phyloP scores from a whole-genome alignment of 2,797 vertebrate genomes.

The Amblyraja radiata region DNA sequence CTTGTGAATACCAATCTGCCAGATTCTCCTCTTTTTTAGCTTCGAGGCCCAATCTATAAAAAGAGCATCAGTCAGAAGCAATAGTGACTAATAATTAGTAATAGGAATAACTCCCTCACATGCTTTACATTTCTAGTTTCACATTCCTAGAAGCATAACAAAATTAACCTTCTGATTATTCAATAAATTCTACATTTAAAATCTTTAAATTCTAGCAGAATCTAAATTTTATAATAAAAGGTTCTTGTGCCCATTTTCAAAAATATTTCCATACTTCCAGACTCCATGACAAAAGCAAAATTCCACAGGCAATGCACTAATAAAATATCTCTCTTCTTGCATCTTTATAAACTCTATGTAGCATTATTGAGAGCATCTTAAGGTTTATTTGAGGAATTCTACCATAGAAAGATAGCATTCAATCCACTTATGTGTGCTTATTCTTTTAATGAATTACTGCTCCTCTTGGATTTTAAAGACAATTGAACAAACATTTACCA shows the following conservation, averaged over 20 bases:
- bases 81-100: not conserved
- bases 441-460: not conserved
- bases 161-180: not conserved
- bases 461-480: not conserved
- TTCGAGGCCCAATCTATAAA: conserved; percentile 80
- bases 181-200: no score
- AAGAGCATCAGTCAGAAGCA: conserved; percentile 8
- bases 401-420: not conserved
- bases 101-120: not conserved
- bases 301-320: not conserved
- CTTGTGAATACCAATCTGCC: conserved; percentile 95
- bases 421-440: not conserved
- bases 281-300: not conserved
- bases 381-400: not conserved
- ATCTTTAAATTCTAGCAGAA: not conserved
- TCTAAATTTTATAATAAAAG: not conserved
- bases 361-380: not conserved
- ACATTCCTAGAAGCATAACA: not conserved
- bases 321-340: not conserved
- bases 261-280: not conserved
- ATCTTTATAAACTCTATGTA: not conserved
- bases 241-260: not conserved
- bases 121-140: not conserved
- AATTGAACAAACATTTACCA: not conserved
- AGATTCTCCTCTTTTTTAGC: conserved; percentile 94